Evolutionary conservation across 1,140 invertebrate species (phyloP).

Genomic region (Aporrectodea caliginosa): DNA sequence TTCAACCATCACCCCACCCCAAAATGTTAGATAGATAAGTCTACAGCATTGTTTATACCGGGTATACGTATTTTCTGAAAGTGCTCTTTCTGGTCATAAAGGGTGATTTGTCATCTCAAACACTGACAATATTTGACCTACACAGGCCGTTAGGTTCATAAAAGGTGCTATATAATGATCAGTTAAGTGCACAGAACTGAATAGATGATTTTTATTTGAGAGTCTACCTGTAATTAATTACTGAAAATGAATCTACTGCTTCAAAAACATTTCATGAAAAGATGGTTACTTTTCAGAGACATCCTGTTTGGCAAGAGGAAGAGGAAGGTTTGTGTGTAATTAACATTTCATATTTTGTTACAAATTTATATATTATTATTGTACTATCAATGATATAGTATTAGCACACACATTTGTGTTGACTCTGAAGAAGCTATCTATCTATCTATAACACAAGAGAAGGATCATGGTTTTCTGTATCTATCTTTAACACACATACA

Average conservation of each 20-base stretch:
- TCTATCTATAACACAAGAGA: too few species aligned
- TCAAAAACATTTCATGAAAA: not conserved
- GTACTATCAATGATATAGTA: not conserved
- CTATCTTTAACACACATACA: not conserved
- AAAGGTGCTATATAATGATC: not conserved
- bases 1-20: too few species aligned
- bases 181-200: not conserved
- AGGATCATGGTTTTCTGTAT: not conserved
- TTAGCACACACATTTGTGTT: not conserved
- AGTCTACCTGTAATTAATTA: not conserved
- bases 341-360: not conserved
- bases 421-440: not conserved
- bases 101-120: too few species aligned
- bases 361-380: not conserved
- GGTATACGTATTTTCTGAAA: too few species aligned
- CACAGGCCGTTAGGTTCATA: not conserved
- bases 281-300: conserved; percentile 11
- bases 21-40: too few species aligned
- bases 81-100: too few species aligned
- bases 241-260: not conserved
- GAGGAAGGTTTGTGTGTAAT: conserved; percentile 12
- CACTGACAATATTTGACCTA: not conserved
- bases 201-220: not conserved
- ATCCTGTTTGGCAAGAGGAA: conserved; percentile 27
- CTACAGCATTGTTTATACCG: too few species aligned